Conservation (phyloP, 2,797 vertebrate genomes). For the Geotrypetes seraphini region DNA sequence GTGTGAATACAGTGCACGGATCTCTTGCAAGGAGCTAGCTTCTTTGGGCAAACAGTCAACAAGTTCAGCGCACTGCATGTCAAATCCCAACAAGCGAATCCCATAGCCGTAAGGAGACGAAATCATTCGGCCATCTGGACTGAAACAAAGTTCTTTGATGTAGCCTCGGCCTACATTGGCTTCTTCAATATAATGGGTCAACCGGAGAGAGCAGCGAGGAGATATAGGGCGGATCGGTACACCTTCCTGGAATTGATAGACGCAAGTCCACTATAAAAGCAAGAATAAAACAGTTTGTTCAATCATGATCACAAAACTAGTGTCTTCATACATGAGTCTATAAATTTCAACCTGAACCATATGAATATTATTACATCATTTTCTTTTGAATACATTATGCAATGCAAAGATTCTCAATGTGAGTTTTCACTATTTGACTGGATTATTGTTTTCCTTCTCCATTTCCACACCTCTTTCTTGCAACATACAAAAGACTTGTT, state of each 20-base stretch:
- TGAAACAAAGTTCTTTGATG: conserved; percentile 97
- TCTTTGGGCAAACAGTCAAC: conserved; percentile 85
- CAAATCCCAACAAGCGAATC: conserved; percentile 88
- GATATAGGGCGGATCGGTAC: conserved; percentile 77
- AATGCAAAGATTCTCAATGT: too few species aligned
- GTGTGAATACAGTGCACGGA: conserved; percentile 93
- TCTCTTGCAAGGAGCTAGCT: conserved; percentile 80
- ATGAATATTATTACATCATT: too few species aligned
- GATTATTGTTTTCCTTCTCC: too few species aligned
- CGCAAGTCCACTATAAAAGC: conserved; percentile 85
- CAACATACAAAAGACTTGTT: too few species aligned
- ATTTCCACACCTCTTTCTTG: too few species aligned
- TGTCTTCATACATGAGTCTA: too few species aligned
- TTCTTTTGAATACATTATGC: too few species aligned
- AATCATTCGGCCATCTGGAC: conserved; percentile 92
- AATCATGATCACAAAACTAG: conserved; percentile 5
- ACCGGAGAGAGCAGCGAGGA: conserved; percentile 83
- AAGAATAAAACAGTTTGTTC: conserved; percentile 24
- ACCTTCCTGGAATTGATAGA: conserved; percentile 97
- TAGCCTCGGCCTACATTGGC: conserved; percentile 92
- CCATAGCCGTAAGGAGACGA: conserved; percentile 94
- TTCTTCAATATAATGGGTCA: conserved; percentile 96
- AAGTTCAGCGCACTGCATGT: conserved; percentile 82
- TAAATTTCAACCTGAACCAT: too few species aligned
- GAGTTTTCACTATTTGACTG: too few species aligned